Evolutionary conservation across 2,888 invertebrate genomes (phyloP).

Genomic region (Macropis europaea): DNA sequence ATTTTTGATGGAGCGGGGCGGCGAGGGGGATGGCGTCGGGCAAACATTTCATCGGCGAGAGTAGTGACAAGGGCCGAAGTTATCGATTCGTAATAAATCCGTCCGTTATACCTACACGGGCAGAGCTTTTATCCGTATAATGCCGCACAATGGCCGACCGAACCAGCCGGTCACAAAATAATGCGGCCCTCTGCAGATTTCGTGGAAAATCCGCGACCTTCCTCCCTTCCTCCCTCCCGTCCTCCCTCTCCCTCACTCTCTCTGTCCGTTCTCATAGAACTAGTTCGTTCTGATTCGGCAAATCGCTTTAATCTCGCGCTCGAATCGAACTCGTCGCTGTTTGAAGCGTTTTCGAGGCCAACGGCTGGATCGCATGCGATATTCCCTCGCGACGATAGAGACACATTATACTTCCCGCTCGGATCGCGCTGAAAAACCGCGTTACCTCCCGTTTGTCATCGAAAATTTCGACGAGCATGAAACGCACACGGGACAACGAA

Average conservation of each 20-base stretch:
- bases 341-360: conserved; percentile 53
- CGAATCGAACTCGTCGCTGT: conserved; percentile 57
- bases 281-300: conserved; percentile 62
- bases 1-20: conserved; percentile 45
- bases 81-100: conserved; percentile 73
- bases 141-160: conserved; percentile 64
- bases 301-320: conserved; percentile 64
- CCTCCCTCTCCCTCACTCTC: neutral
- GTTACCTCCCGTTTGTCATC: too few relatives aligned
- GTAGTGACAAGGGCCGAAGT: conserved; percentile 67
- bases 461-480: too few relatives aligned
- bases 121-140: conserved; percentile 69
- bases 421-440: conserved; percentile 18
- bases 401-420: conserved; percentile 28
- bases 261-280: conserved; percentile 49
- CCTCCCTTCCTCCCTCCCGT: too few relatives aligned
- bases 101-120: conserved; percentile 62
- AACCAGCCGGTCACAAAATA: conserved; percentile 68
- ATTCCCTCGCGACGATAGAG: conserved; percentile 42
- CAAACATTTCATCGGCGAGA: conserved; percentile 67
- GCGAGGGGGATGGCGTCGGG: conserved; percentile 41
- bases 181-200: conserved; percentile 65
- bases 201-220: conserved; percentile 59
- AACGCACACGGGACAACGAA: too few relatives aligned
- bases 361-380: conserved; percentile 53